phyloP scores from a whole-genome alignment of 2,113 vertebrate genomes.

The Pseudorectes ferrugineus region DNA sequence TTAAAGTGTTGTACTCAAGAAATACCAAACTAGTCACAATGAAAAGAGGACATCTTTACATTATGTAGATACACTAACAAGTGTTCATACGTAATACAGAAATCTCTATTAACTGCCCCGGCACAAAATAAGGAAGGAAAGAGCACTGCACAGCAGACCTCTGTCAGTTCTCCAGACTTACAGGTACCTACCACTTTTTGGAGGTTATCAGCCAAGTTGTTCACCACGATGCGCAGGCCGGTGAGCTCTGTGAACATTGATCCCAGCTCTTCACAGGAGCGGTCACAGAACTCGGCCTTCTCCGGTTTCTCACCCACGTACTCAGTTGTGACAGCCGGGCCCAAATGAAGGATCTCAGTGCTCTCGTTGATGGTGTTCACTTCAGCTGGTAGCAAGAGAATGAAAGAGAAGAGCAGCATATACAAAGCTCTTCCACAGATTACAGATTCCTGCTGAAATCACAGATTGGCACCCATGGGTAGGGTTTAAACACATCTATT shows the following conservation, averaged over 20 bases:
- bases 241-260: slow-evolving; percentile 90
- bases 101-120: neutral
- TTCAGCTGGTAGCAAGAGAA: slow-evolving; percentile 73
- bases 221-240: slow-evolving; percentile 85
- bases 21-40: neutral
- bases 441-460: slow-evolving; percentile 15
- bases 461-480: neutral
- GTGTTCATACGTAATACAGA: neutral
- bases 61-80: neutral
- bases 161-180: neutral
- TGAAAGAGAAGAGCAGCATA: neutral
- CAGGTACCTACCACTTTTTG: slow-evolving; percentile 86
- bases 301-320: slow-evolving; percentile 77
- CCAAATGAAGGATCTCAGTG: slow-evolving; percentile 82
- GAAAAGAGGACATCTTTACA: neutral
- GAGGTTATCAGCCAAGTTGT: slow-evolving; percentile 88
- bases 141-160: neutral
- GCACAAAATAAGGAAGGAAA: neutral
- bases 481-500: neutral
- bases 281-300: slow-evolving; percentile 84
- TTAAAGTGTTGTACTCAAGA: neutral
- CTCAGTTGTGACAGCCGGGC: slow-evolving; percentile 78
- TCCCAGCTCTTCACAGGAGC: slow-evolving; percentile 90
- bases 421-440: neutral
- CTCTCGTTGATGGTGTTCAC: slow-evolving; percentile 84